These are phyloP conservation scores for Brachymystax lenok DNA, from an alignment of 2,797 vertebrate species.

Conservation along the genomic window DNA sequence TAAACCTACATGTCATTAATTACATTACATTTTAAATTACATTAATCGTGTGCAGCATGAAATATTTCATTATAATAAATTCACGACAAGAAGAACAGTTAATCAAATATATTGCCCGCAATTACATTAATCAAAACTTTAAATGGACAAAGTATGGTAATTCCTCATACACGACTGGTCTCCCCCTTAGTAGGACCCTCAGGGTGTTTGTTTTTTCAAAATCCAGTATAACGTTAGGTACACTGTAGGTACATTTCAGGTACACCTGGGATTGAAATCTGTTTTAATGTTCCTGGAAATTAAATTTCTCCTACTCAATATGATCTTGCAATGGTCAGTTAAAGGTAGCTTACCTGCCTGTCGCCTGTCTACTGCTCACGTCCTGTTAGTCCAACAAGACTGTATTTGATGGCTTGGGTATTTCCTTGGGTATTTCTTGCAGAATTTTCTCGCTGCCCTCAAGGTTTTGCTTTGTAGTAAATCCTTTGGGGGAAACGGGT, in stretches of 20 bases:
- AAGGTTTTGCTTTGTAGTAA: slow-evolving; percentile 50
- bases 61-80: neutral
- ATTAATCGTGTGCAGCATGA: neutral
- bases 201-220: neutral
- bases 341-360: slow-evolving; percentile 23
- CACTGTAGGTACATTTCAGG: neutral
- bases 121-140: slow-evolving; percentile 17
- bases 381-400: slow-evolving; percentile 40
- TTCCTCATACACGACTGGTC: no score
- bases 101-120: neutral
- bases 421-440: slow-evolving; percentile 3
- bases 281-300: neutral
- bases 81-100: neutral
- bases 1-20: neutral
- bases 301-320: neutral
- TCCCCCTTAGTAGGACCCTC: neutral
- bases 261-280: neutral
- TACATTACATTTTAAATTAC: neutral
- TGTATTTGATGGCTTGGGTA: slow-evolving; percentile 38
- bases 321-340: slow-evolving; percentile 13
- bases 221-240: neutral
- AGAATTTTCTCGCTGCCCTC: slow-evolving; percentile 25
- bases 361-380: slow-evolving; percentile 61
- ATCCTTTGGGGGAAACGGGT: slow-evolving; percentile 46
- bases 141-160: neutral